Evolutionary conservation across 2,113 vertebrate species (phyloP), one percentile per base, ranked within the genome.

Genomic region (Brachypodius melanocephalos): DNA sequence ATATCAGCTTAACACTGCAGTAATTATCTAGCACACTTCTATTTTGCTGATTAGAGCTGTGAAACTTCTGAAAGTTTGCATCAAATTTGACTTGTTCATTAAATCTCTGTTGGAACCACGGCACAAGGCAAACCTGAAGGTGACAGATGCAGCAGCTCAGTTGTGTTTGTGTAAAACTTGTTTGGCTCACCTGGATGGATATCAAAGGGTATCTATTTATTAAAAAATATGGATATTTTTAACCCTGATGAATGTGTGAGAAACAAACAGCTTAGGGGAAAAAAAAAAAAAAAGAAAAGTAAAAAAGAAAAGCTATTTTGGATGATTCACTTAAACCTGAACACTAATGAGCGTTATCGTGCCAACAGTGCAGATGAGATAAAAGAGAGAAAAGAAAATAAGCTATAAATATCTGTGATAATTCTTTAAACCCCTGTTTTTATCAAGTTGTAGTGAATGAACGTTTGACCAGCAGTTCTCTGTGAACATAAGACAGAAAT

Each of bases 401-500:
- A 77, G 43, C 85, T 96, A 93, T 95, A 94, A 96, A 96, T 96
- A 92, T 76, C 93, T 34, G 82, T 66, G 88, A 85, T 95, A 84
- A 93, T 91, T 91, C 65, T 65, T 94, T 76, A 91, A 90, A 95
- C 48, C 78, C 71, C 45, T 86, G 82, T 90, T 97, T 94, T 90
- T 94, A 52, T 93, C 75, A 52, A 90, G 90, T 92, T 93, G 93
- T 95, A 94, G 93, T 91, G 92, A 82, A 34, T 95, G 95, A 96
- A 93, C 10, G 2, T 97, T 97, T 94, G 85, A 94, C 95, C 94
- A 95, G 91, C 86, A 91, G 91, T 78, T 92, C 91, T 61, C 88
- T 94, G 85, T 91, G 95, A 91, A 86, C 88, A 93, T 74, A 74
- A 94, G 93, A 97, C 96, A 98, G 96, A 98, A 98, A 98, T 98